Percentiles rank a stretch among this genome's conserved stretches.
These are phyloP conservation scores for Xylota segnis DNA, from an alignment of 2,888 invertebrate genomes.

Conservation along the genomic window DNA sequence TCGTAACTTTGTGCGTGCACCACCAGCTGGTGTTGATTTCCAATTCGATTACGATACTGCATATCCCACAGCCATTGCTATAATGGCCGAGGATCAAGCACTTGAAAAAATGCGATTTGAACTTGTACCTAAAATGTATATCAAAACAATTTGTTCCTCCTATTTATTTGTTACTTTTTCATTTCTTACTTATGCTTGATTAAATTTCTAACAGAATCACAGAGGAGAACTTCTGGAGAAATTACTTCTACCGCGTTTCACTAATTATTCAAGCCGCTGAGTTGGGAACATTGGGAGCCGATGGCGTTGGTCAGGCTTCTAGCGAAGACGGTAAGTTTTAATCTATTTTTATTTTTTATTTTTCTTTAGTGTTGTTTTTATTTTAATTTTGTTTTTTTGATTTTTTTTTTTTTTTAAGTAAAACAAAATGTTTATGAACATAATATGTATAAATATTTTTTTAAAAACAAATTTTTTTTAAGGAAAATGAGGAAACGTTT, in stretches of 20 bases:
- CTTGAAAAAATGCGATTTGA: conserved; percentile 99
- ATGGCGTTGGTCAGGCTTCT: conserved; percentile 84
- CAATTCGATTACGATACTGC: conserved; percentile 97
- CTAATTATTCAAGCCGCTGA: conserved; percentile 99
- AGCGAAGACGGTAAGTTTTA: conserved; percentile 84
- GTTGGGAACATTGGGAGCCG: conserved; percentile 84
- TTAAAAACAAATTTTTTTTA: conserved; percentile 40
- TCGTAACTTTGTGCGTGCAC: conserved; percentile 98
- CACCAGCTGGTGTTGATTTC: conserved; percentile 97
- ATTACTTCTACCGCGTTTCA: conserved; percentile 99
- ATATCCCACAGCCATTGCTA: conserved; percentile 96
- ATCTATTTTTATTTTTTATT: conserved; percentile 78
- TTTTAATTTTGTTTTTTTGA: no score
- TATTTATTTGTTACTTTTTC: background rate
- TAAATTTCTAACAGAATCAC: conserved; percentile 88
- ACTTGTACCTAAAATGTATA: conserved; percentile 99
- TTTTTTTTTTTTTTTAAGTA: conserved; percentile 25
- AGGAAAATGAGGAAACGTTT: conserved; percentile 77
- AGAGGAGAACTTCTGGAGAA: conserved; percentile 99
- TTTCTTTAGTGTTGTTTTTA: conserved; percentile 75
- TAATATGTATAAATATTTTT: conserved; percentile 16
- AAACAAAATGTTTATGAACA: conserved; percentile 14
- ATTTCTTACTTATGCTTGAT: conserved; percentile 4
- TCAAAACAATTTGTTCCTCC: conserved; percentile 14
- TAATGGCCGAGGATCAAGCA: conserved; percentile 97